Evolutionary conservation across 2,888 invertebrate species (phyloP).

Genomic region (Chrysotoxum bicinctum): DNA sequence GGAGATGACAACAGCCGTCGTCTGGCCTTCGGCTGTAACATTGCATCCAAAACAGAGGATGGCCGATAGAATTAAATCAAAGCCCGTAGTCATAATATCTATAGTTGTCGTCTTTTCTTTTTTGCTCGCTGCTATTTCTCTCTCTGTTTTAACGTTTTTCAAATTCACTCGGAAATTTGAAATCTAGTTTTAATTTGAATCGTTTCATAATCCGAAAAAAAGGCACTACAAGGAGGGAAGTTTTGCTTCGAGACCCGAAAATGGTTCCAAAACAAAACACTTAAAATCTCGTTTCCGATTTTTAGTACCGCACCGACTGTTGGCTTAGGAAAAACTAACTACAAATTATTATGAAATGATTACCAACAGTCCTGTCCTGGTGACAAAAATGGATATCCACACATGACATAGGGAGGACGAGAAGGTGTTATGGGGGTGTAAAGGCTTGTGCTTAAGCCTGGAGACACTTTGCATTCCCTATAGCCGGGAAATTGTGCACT

Average conservation of each 20-base stretch:
- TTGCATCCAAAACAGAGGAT: conserved; percentile 78
- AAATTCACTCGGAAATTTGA: conserved; percentile 45
- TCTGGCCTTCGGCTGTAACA: conserved; percentile 62
- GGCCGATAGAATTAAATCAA: conserved; percentile 78
- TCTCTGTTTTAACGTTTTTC: conserved; percentile 28
- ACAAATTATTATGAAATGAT: conserved; percentile 68
- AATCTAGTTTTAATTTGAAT: conserved; percentile 28
- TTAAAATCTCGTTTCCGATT: conserved; percentile 17
- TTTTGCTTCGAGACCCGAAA: not conserved
- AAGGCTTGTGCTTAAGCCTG: conserved; percentile 3
- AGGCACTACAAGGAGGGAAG: not conserved
- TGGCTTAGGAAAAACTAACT: conserved; percentile 61
- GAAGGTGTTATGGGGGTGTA: not conserved
- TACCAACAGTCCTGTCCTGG: conserved; percentile 41
- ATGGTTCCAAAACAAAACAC: conserved; percentile 10
- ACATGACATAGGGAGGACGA: not conserved
- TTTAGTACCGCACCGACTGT: conserved; percentile 54
- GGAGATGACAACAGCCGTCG: conserved; percentile 42
- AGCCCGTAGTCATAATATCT: conserved; percentile 72
- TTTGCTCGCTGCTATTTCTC: not conserved
- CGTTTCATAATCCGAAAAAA: conserved; percentile 65
- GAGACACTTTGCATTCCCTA: conserved; percentile 18
- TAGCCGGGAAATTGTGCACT: conserved; percentile 10
- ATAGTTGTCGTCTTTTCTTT: not conserved
- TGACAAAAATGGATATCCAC: conserved; percentile 35